A percentile compares a stretch with the other conserved stretches of the same genome.
phyloP scores from a whole-genome alignment of 2,888 invertebrate genomes.

The Tetropium fuscum region DNA sequence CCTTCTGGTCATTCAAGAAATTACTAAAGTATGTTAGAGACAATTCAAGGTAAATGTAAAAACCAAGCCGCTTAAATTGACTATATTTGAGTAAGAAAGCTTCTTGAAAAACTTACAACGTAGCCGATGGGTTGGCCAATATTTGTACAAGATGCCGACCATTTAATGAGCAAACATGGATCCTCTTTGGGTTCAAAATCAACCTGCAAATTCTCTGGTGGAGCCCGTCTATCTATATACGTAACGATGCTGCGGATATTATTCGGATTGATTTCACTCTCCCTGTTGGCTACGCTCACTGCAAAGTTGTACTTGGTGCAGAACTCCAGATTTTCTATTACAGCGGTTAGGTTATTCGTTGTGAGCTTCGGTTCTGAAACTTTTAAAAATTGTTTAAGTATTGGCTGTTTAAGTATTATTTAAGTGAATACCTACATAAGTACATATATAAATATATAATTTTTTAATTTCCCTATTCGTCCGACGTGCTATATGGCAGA shows the following conservation, averaged over 20 bases:
- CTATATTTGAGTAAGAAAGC: neutral
- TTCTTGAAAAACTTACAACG: slow-evolving; percentile 48
- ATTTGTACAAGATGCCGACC: slow-evolving; percentile 57
- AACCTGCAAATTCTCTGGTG: slow-evolving; percentile 51
- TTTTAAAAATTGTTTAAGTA: slow-evolving; percentile 2
- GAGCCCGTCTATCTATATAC: slow-evolving; percentile 45
- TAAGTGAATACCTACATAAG: no score
- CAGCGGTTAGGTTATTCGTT: slow-evolving; percentile 48
- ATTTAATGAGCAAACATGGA: slow-evolving; percentile 55
- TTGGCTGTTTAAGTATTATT: no score
- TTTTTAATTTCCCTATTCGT: no score
- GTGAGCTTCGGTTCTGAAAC: slow-evolving; percentile 51
- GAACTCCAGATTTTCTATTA: slow-evolving; percentile 50
- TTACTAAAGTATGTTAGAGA: neutral
- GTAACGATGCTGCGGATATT: slow-evolving; percentile 53
- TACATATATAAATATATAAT: no score
- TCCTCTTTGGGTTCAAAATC: slow-evolving; percentile 51
- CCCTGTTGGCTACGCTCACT: slow-evolving; percentile 39
- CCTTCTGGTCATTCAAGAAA: neutral
- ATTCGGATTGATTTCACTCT: slow-evolving; percentile 49
- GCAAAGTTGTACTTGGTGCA: slow-evolving; percentile 56
- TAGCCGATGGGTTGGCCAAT: slow-evolving; percentile 54
- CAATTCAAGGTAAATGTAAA: no score
- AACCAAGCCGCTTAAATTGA: slow-evolving; percentile 1
- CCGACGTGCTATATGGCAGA: no score